A percentile compares a stretch with the other conserved stretches of the same genome.
phyloP scores from a whole-genome alignment of 37 sponge, comb jelly and placozoan genomes.

The Beroe forskalii region DNA sequence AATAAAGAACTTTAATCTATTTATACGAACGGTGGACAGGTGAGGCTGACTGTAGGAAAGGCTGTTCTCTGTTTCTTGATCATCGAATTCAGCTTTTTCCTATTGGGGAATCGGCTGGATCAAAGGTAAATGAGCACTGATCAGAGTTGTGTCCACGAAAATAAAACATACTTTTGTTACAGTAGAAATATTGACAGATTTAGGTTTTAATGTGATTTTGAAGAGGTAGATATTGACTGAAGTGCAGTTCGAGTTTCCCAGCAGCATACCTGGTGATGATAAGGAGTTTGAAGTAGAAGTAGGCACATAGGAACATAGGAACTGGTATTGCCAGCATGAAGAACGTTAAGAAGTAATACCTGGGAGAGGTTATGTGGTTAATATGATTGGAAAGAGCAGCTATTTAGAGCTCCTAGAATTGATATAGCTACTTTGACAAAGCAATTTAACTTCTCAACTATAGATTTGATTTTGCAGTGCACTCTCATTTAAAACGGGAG shows the following conservation, averaged over 20 bases:
- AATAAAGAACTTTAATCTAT: too few species aligned
- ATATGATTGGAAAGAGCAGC: neutral
- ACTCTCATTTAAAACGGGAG: too few species aligned
- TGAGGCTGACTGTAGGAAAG: neutral
- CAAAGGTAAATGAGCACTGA: too few species aligned
- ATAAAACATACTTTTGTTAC: too few species aligned
- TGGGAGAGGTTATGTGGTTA: neutral
- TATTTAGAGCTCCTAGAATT: neutral
- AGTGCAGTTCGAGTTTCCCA: too few species aligned
- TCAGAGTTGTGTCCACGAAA: too few species aligned
- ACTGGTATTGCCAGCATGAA: constrained; percentile 57
- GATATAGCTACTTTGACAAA: neutral
- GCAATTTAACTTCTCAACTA: neutral
- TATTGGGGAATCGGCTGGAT: too few species aligned
- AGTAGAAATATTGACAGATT: too few species aligned
- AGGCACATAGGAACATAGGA: constrained; percentile 37
- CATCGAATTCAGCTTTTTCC: neutral
- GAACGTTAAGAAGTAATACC: constrained; percentile 60
- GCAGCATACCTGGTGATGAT: neutral
- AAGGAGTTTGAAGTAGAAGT: constrained; percentile 49
- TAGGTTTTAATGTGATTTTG: too few species aligned
- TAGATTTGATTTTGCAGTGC: neutral
- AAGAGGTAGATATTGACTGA: too few species aligned
- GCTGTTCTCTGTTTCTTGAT: neutral
- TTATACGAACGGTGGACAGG: constrained; percentile 31